Base-by-base conservation (phyloP, 1,140 invertebrate genomes). In the Tetramorium alpestre region DNA sequence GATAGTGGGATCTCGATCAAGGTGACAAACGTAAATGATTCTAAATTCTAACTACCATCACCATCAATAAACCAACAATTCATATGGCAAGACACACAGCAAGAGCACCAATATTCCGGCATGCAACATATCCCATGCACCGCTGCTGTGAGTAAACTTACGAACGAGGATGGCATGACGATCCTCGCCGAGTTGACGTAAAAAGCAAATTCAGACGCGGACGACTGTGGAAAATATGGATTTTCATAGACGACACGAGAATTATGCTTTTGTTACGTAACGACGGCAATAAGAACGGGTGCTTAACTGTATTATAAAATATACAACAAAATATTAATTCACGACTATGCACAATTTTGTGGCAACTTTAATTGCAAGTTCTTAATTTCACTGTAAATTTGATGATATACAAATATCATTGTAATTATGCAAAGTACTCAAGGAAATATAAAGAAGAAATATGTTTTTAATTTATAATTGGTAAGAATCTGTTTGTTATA, bases 1-100 rank as follows among this genome's bases (percentile, higher is more conserved):
- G 96, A 96, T 90, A 95, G 95, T 93, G 95, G 95, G 47, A 96
- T 96, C 69, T 96, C 96, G 56, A 97, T 97, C 89, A 96, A 96
- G 95, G 96, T 96, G 94, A 96, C 93, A 92, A 91, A 93, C 85
- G 92, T 94, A 91, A 95, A 93, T 93, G 94, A 94, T 92, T 94
- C 94, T 92, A 93, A 95, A 94, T 93, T 95, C 91, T 95, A 94
- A 94, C 91, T 88, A 93, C 87, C 91, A 92, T 90, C 91, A 92
- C 92, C 76, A 90, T 87, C 89, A 88, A 82, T n/a, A 44, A 86
- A 84, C n/a, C 76, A 70, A 87, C 77, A 81, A 91, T 82, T 85
- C 81, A 92, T 87, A 87, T 92, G 91, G 91, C 92, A 90, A 94
- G 89, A 90, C 64, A 93, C 91, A 94, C 90, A 92, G 93, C 93